Evolutionary conservation across 1,140 invertebrate genomes (phyloP).

Genomic region (Rhyacophila brunnea): DNA sequence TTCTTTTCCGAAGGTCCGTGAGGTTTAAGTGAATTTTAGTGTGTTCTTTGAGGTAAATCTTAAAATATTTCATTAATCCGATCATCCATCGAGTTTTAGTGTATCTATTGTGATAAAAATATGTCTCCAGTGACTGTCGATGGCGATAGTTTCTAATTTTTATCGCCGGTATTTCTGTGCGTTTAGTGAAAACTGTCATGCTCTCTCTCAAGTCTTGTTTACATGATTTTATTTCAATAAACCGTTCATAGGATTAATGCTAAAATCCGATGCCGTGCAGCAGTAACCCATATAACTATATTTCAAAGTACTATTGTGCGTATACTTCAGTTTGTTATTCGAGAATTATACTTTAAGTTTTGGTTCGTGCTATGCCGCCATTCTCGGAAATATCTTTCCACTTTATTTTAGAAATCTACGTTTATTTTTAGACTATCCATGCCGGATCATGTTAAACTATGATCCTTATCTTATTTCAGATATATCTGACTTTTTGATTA

Average conservation of each 20-base stretch:
- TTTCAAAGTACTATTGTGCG: too few relatives aligned
- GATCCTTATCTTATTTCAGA: not conserved
- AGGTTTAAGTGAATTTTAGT: not conserved
- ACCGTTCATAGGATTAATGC: not conserved
- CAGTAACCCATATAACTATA: too few relatives aligned
- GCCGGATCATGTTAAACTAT: not conserved
- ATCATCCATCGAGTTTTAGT: not conserved
- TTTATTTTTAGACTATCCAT: not conserved
- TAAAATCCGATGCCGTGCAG: too few relatives aligned
- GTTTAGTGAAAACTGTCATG: not conserved
- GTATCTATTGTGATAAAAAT: not conserved
- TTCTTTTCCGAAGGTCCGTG: constrained; percentile 6
- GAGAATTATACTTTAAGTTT: not conserved
- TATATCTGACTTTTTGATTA: too few relatives aligned
- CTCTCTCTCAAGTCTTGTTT: not conserved
- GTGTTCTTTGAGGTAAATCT: constrained; percentile 15
- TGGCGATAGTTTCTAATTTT: not conserved
- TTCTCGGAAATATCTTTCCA: not conserved
- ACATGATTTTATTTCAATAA: not conserved
- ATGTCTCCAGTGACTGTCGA: not conserved
- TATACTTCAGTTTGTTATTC: not conserved
- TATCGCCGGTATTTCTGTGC: not conserved
- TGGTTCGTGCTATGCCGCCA: not conserved
- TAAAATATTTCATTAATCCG: constrained; percentile 3
- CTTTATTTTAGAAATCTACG: not conserved